Conservation (phyloP, 2,797 vertebrate species). For the Cossypha caffra region DNA sequence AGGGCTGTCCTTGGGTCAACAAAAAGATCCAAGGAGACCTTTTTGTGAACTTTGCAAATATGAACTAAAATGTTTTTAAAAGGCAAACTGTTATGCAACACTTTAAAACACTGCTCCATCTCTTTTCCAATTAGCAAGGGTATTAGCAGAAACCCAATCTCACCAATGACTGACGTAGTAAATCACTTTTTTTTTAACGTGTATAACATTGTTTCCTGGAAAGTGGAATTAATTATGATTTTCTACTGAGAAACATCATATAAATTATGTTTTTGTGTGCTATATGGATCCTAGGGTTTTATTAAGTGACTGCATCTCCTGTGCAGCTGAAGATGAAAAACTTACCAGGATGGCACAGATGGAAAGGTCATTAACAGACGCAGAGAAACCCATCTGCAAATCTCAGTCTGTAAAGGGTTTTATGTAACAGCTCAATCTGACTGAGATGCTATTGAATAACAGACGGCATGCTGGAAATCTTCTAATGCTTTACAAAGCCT, state of each 20-base stretch:
- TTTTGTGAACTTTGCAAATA: neutral
- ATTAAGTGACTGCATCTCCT: neutral
- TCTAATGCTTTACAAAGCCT: slow-evolving; percentile 40
- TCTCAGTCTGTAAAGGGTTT: slow-evolving; percentile 20
- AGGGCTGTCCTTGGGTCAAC: neutral
- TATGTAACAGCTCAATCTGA: slow-evolving; percentile 21
- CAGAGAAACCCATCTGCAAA: slow-evolving; percentile 27
- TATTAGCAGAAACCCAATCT: neutral
- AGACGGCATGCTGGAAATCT: neutral
- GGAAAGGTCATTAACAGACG: slow-evolving; percentile 18
- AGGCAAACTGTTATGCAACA: neutral
- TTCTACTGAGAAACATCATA: neutral
- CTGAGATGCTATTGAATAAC: slow-evolving; percentile 16
- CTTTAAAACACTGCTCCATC: neutral
- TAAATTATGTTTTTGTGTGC: neutral
- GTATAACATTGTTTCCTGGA: neutral
- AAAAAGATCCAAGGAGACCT: neutral
- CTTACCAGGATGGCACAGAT: neutral
- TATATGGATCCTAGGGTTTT: neutral
- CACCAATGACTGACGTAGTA: neutral
- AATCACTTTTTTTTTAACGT: neutral
- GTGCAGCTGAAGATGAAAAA: neutral
- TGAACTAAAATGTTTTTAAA: neutral
- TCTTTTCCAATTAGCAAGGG: neutral
- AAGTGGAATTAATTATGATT: neutral